Base-by-base conservation (phyloP, 2,888 invertebrate genomes). In the Isotomurus palustris region DNA sequence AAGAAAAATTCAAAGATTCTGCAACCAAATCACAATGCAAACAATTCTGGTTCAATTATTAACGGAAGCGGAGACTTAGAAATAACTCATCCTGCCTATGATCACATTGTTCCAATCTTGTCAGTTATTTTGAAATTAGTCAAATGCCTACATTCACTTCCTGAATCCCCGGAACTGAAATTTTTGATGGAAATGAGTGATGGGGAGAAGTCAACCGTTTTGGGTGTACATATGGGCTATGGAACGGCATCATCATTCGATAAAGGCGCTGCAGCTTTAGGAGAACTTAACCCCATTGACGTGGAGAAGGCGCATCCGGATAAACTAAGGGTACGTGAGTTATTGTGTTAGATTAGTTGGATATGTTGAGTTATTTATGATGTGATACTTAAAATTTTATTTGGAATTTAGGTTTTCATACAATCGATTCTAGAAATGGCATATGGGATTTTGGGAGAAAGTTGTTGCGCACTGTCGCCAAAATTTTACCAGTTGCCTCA, bases 381-480 rank as follows among this genome's bases (percentile, higher is more conserved):
- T 12, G 14, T 22, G 24, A 5, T 43, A 14, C 12, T 12, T 17
- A 43, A 8, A 22, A 22, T n/a, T 43, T 53, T 10, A 25, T 56
- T 52, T 21, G 2, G 3, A 19, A 25, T 52, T 19, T 32, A 69
- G 69, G 28, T 53, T 19, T 70, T 70, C 43, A 28, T 67, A n/a
- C 59, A 58, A 28, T 53, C 36, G 6, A 19, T 67, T 14, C 28
- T 56, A 17, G 68, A 68, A 17, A 12, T 58, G 4, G 24, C 59
- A 5, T 68, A 70, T 51, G 52, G 53, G 5, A 68, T 68, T 27
- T 53, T 70, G 21, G 70, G 70, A n/a, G 60, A 58, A 25, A 54
- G 66, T 48, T 53, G 62, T 10, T 14, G 22, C 8, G 40, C 58
- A n/a, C 62, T 70, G 47, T 32, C 60, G 1, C 59, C 62, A 6